Conservation (phyloP, 2,888 invertebrate species). For the Bedellia somnulentella region DNA sequence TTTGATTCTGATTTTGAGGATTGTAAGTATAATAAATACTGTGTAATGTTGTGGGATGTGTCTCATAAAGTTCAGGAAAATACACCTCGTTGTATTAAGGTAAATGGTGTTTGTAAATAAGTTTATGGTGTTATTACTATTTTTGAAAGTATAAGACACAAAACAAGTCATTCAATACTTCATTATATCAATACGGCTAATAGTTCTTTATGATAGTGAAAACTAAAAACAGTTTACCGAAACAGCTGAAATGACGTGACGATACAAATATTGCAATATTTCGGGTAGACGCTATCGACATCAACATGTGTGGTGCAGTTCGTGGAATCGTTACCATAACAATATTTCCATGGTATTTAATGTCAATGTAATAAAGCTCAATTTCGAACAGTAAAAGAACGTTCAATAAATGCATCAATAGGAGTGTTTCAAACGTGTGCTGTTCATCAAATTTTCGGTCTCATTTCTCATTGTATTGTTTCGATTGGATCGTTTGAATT, state of each 20-base stretch:
- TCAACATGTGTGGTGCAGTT: slow-evolving; percentile 17
- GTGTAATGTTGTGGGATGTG: too few relatives aligned
- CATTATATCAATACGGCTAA: too few relatives aligned
- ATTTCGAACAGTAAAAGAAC: slow-evolving; percentile 8
- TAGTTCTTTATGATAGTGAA: too few relatives aligned
- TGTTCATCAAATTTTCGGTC: slow-evolving; percentile 44
- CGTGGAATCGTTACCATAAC: slow-evolving; percentile 3
- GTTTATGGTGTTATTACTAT: too few relatives aligned
- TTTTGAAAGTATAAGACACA: too few relatives aligned
- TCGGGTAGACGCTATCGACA: slow-evolving; percentile 33
- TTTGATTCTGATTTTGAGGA: too few relatives aligned
- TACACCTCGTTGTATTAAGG: too few relatives aligned
- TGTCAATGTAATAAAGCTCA: slow-evolving; percentile 11
- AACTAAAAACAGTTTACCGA: too few relatives aligned
- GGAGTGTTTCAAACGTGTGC: slow-evolving; percentile 27
- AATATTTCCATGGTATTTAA: slow-evolving; percentile 9
- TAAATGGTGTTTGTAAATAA: too few relatives aligned
- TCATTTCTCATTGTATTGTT: slow-evolving; percentile 39
- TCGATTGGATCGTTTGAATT: slow-evolving; percentile 14
- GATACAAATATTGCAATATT: slow-evolving; percentile 25
- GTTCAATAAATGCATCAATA: slow-evolving; percentile 37
- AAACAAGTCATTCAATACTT: too few relatives aligned
- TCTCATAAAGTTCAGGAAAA: too few relatives aligned
- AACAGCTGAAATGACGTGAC: slow-evolving; percentile 30
- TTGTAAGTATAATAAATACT: too few relatives aligned